Evolutionary conservation across 2,113 vertebrate genomes (phyloP).

Genomic region (Rhombomys opimus): DNA sequence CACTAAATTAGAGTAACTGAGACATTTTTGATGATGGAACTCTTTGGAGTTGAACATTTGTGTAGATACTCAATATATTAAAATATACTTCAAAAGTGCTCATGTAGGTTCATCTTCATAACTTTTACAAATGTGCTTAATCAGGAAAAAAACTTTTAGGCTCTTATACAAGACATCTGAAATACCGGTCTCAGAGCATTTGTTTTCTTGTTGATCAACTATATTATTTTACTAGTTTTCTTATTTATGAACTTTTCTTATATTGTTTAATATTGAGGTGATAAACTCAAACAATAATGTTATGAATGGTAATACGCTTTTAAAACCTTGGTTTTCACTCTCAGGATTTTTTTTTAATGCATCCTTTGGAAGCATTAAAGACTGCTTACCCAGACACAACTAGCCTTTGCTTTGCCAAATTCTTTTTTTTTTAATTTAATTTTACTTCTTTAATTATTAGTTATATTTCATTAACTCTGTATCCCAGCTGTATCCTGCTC

Average conservation of each 20-base stretch:
- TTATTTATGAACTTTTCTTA: background rate
- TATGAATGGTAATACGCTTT: background rate
- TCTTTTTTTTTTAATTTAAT: background rate
- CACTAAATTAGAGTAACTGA: background rate
- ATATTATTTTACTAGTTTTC: background rate
- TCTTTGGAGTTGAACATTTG: background rate
- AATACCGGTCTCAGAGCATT: background rate
- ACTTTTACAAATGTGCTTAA: background rate
- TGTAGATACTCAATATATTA: background rate
- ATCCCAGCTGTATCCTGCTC: too few relatives aligned
- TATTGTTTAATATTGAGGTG: background rate
- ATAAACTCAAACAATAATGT: background rate
- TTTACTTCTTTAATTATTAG: too few relatives aligned
- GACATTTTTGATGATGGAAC: slow-evolving; percentile 3
- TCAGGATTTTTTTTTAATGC: background rate
- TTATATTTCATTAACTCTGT: too few relatives aligned
- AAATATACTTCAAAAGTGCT: background rate
- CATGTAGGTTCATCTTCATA: background rate
- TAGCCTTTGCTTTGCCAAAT: background rate
- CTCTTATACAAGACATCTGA: background rate
- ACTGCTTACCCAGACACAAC: background rate
- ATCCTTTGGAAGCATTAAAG: background rate
- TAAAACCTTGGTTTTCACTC: background rate
- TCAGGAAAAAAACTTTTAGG: background rate
- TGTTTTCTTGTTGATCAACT: background rate